Conservation (phyloP, 2,797 vertebrate species). For the Fringilla coelebs region DNA sequence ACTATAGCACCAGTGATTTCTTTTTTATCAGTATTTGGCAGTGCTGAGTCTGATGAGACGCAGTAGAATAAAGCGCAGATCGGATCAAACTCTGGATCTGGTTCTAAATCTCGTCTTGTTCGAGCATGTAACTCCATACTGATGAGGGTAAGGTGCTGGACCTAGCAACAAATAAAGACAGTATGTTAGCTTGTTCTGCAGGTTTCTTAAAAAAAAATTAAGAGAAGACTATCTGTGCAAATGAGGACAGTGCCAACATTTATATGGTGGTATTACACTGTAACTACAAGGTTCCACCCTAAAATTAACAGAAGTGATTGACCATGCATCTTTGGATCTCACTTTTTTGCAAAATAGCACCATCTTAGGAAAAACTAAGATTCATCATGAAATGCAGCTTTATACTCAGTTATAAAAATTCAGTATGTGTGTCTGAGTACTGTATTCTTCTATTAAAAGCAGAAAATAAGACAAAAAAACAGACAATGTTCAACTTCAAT, state of each 20-base stretch:
- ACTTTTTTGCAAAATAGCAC: neutral
- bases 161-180: conserved; percentile 74
- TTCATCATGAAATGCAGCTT: neutral
- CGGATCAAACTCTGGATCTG: conserved; percentile 97
- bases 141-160: conserved; percentile 92
- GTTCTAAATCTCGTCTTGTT: conserved; percentile 90
- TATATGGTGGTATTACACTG: neutral
- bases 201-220: neutral
- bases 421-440: neutral
- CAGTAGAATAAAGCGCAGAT: conserved; percentile 99
- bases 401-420: neutral
- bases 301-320: neutral
- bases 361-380: neutral
- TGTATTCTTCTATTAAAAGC: neutral
- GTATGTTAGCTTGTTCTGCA: neutral
- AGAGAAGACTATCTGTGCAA: neutral
- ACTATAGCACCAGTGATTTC: conserved; percentile 88
- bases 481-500: neutral
- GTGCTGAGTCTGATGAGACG: conserved; percentile 85
- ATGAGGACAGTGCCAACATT: neutral
- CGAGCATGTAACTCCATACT: conserved; percentile 94
- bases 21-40: conserved; percentile 77
- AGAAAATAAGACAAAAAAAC: neutral
- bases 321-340: neutral
- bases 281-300: neutral